A percentile compares a stretch with the other conserved stretches of the same genome.
Conservation (phyloP, 1,140 invertebrate species). For the Mylabris phalerata region DNA sequence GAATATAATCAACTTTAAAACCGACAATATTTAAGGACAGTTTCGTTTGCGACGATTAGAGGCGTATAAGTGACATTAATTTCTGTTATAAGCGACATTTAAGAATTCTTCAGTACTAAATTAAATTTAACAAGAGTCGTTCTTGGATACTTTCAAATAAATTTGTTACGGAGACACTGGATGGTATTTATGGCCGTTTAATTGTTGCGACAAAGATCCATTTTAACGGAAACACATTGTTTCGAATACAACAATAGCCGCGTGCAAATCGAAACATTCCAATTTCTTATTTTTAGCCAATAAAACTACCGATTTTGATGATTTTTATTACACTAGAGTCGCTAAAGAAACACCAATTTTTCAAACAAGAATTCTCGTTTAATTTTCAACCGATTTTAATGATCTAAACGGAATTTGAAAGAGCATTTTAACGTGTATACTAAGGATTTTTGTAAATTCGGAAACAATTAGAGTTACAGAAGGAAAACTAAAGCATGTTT, state of each 20-base stretch:
- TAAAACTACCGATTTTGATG: too few relatives aligned
- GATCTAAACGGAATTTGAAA: too few relatives aligned
- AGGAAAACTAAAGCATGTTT: too few relatives aligned
- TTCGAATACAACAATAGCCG: neutral
- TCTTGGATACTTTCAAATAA: conserved; percentile 8
- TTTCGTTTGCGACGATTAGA: conserved; percentile 26
- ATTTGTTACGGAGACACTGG: conserved; percentile 15
- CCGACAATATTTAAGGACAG: conserved; percentile 11
- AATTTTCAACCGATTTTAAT: too few relatives aligned
- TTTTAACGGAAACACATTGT: conserved; percentile 11
- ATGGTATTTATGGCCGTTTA: conserved; percentile 23
- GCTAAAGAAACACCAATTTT: too few relatives aligned
- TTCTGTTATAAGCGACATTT: conserved; percentile 32
- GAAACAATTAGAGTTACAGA: too few relatives aligned
- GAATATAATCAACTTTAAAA: conserved; percentile 25
- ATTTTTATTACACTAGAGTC: too few relatives aligned
- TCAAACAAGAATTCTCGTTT: too few relatives aligned
- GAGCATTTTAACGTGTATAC: too few relatives aligned
- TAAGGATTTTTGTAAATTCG: too few relatives aligned
- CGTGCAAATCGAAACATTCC: too few relatives aligned
- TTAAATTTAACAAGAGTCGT: conserved; percentile 17
- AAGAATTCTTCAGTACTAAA: conserved; percentile 29
- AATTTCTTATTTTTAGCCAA: too few relatives aligned
- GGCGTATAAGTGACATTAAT: conserved; percentile 30
- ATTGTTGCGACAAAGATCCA: conserved; percentile 19